Conservation (phyloP, 2,888 invertebrate species). For the Lamproptera curius region DNA sequence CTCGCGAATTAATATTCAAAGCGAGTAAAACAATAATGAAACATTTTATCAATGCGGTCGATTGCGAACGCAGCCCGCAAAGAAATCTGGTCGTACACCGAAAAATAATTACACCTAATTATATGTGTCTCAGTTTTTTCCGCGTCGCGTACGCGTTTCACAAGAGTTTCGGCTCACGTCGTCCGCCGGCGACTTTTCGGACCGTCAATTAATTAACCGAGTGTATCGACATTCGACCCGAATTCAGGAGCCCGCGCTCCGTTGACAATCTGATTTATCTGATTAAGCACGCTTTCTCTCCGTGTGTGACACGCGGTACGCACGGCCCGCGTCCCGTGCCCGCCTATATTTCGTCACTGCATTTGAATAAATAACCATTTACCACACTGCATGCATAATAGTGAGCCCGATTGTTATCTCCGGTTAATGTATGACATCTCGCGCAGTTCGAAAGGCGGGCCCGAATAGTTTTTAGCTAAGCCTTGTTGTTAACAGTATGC, state of each 20-base stretch:
- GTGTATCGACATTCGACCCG: slow-evolving; percentile 77
- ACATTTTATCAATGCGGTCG: too few relatives aligned
- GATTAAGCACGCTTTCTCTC: slow-evolving; percentile 77
- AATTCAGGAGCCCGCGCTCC: slow-evolving; percentile 70
- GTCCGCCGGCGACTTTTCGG: slow-evolving; percentile 68
- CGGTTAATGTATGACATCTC: slow-evolving; percentile 44
- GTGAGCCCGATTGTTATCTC: slow-evolving; percentile 53
- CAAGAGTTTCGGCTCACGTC: slow-evolving; percentile 65
- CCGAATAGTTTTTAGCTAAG: too few relatives aligned
- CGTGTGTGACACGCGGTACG: slow-evolving; percentile 46
- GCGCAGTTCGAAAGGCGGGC: slow-evolving; percentile 48
- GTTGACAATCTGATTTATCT: slow-evolving; percentile 77
- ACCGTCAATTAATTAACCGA: slow-evolving; percentile 76
- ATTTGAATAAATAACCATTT: slow-evolving; percentile 70
- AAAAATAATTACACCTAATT: slow-evolving; percentile 8
- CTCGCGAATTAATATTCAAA: too few relatives aligned
- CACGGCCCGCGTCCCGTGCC: slow-evolving; percentile 46
- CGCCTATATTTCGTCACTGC: slow-evolving; percentile 63
- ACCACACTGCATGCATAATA: slow-evolving; percentile 50
- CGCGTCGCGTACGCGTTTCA: slow-evolving; percentile 42
- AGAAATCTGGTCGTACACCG: neutral
- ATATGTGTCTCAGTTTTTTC: slow-evolving; percentile 17
- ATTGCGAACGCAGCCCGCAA: too few relatives aligned
- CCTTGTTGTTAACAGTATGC: too few relatives aligned
- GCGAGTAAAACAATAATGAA: too few relatives aligned